These are phyloP conservation scores for Polydesmus complanatus DNA, from an alignment of 2,888 invertebrate genomes.

Conservation along the genomic window DNA sequence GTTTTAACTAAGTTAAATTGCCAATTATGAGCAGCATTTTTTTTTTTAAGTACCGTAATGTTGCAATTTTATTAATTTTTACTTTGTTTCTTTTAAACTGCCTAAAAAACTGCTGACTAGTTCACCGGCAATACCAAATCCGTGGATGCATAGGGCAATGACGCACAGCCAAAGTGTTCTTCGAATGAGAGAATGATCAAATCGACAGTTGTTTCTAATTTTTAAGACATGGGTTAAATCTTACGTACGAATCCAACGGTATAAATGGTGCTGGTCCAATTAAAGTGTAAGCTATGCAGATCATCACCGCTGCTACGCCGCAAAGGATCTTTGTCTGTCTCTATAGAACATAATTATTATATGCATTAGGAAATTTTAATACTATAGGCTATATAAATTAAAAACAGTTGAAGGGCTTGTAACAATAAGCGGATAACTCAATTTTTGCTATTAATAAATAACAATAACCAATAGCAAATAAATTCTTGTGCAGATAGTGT, in stretches of 20 bases:
- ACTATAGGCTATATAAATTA: constrained; percentile 48
- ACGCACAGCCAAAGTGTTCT: constrained; percentile 14
- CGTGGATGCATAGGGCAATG: constrained; percentile 49
- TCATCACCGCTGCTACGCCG: constrained; percentile 48
- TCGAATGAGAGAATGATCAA: background rate
- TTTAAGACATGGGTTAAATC: background rate
- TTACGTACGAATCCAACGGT: constrained; percentile 44
- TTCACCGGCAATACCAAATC: constrained; percentile 73
- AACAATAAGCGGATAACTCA: too few species aligned
- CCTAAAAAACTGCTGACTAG: constrained; percentile 75
- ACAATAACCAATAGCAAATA: too few species aligned
- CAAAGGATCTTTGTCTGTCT: constrained; percentile 53
- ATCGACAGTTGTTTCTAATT: background rate
- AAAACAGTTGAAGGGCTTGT: too few species aligned
- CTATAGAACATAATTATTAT: constrained; percentile 23
- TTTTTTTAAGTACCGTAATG: background rate
- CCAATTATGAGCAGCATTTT: too few species aligned
- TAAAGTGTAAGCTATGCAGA: constrained; percentile 53
- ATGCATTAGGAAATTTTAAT: too few species aligned
- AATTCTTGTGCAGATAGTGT: too few species aligned
- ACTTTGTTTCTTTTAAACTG: constrained; percentile 65
- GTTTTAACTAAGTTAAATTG: too few species aligned
- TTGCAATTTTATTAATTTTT: constrained; percentile 26
- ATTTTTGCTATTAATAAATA: too few species aligned
- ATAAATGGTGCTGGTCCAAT: constrained; percentile 70